phyloP scores from a whole-genome alignment of 2,888 invertebrate genomes.

The Ormyrus thymus region DNA sequence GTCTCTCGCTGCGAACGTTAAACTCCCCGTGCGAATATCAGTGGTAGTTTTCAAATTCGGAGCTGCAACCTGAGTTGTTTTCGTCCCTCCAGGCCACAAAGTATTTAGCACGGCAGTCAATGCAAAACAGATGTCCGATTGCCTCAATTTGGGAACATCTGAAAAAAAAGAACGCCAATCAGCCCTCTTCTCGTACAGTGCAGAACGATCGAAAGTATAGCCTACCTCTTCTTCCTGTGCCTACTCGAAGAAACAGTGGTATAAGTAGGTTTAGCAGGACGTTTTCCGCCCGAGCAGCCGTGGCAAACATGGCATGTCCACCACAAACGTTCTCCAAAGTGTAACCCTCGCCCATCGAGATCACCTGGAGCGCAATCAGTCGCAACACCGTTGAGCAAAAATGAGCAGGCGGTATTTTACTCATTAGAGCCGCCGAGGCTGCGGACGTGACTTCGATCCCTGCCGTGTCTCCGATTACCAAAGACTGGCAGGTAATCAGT shows the following conservation, averaged over 20 bases:
- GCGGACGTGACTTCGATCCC: constrained; percentile 88
- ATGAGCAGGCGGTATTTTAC: constrained; percentile 93
- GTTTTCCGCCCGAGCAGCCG: constrained; percentile 95
- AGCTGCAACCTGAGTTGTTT: constrained; percentile 78
- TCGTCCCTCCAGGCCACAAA: constrained; percentile 86
- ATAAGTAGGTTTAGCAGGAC: constrained; percentile 97
- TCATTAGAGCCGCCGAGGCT: constrained; percentile 87
- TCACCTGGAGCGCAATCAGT: constrained; percentile 94
- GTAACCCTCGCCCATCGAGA: constrained; percentile 93
- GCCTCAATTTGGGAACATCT: constrained; percentile 93
- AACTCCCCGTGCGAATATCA: constrained; percentile 86
- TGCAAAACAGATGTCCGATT: constrained; percentile 92
- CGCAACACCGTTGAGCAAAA: constrained; percentile 98
- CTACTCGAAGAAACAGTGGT: constrained; percentile 95
- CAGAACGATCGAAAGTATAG: background rate
- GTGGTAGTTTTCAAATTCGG: constrained; percentile 83
- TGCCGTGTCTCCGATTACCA: constrained; percentile 87
- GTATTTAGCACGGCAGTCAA: constrained; percentile 93
- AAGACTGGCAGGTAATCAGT: constrained; percentile 88
- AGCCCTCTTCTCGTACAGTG: background rate
- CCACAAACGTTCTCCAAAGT: constrained; percentile 97
- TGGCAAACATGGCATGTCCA: constrained; percentile 90
- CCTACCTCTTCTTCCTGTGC: constrained; percentile 93
- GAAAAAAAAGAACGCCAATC: constrained; percentile 65
- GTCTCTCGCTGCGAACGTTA: constrained; percentile 86